Conservation (phyloP, 1,140 invertebrate genomes). For the Charaxes varanes region DNA sequence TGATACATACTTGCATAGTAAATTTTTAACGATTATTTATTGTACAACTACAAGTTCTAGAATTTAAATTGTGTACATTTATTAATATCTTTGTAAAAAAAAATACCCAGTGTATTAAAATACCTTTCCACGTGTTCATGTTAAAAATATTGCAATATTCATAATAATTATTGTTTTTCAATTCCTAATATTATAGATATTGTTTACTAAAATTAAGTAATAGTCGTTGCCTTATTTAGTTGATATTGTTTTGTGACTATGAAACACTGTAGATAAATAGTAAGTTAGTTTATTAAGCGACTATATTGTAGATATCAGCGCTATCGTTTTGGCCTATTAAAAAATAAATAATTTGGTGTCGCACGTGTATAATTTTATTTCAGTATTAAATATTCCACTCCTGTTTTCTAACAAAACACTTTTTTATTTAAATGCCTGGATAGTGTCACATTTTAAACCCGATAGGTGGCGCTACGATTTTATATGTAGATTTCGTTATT, state of each 20-base stretch:
- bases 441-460: too few relatives aligned
- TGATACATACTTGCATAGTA: slow-evolving; percentile 6
- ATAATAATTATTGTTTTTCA: slow-evolving; percentile 22
- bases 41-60: slow-evolving; percentile 13
- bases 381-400: not conserved
- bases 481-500: too few relatives aligned
- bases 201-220: slow-evolving; percentile 60
- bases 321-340: slow-evolving; percentile 72
- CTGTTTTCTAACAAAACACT: slow-evolving; percentile 3
- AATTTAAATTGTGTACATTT: slow-evolving; percentile 18
- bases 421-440: too few relatives aligned
- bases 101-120: slow-evolving; percentile 34
- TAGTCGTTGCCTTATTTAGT: slow-evolving; percentile 74
- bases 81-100: slow-evolving; percentile 11
- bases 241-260: slow-evolving; percentile 71
- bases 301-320: slow-evolving; percentile 69
- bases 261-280: slow-evolving; percentile 67
- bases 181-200: slow-evolving; percentile 35
- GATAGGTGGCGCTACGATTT: too few relatives aligned
- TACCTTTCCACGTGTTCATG: slow-evolving; percentile 56
- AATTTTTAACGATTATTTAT: slow-evolving; percentile 11
- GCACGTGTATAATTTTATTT: slow-evolving; percentile 29
- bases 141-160: slow-evolving; percentile 41
- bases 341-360: slow-evolving; percentile 73
- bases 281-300: slow-evolving; percentile 66